These are phyloP conservation scores for Drosophila borborema DNA, from an alignment of 2,888 invertebrate genomes.

Conservation along the genomic window DNA sequence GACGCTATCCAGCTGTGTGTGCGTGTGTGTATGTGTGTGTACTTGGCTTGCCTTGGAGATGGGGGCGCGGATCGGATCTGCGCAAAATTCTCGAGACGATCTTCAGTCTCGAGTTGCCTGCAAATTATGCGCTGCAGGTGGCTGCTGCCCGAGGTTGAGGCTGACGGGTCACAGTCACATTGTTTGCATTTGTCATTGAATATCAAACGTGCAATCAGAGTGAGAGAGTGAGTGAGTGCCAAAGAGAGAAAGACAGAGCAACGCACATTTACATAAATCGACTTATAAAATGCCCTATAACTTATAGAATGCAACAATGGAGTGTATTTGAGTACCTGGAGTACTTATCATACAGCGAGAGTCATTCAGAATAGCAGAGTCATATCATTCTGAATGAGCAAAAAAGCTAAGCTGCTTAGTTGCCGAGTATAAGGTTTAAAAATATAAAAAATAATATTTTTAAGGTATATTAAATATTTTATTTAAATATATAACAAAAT, in stretches of 20 bases:
- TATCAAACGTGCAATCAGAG: constrained; percentile 42
- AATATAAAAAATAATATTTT: too few relatives aligned
- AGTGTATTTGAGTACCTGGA: not conserved
- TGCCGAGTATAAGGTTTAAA: not conserved
- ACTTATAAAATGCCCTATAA: constrained; percentile 16
- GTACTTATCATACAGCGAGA: not conserved
- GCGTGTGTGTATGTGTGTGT: constrained; percentile 7
- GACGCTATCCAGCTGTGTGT: constrained; percentile 38
- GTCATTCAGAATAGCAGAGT: not conserved
- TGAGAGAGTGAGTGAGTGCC: not conserved
- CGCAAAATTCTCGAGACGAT: constrained; percentile 27
- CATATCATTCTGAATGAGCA: not conserved
- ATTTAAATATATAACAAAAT: too few relatives aligned
- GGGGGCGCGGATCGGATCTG: constrained; percentile 6
- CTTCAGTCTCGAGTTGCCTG: constrained; percentile 28
- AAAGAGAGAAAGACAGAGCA: not conserved
- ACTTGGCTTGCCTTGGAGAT: constrained; percentile 6
- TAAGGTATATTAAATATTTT: too few relatives aligned
- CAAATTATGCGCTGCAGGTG: constrained; percentile 61
- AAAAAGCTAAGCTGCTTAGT: not conserved
- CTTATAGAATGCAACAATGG: too few relatives aligned
- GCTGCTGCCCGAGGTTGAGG: constrained; percentile 7
- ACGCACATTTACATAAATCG: not conserved
- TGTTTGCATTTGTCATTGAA: constrained; percentile 68
- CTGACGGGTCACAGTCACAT: constrained; percentile 42